phyloP scores from a whole-genome alignment of 2,888 invertebrate genomes.

The Desoria tigrina region DNA sequence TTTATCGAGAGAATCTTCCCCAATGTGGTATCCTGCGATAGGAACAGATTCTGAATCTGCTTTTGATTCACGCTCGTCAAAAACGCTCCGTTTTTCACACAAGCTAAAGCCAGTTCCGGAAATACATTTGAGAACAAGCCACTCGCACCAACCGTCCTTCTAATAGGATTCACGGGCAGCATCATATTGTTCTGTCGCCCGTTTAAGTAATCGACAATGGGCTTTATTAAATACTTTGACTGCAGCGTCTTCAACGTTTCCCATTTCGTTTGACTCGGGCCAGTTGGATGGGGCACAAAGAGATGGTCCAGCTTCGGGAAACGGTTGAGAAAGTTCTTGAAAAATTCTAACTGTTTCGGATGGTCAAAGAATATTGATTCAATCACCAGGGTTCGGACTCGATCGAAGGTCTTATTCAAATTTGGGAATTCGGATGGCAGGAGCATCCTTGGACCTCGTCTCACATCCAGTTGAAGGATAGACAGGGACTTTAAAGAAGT shows the following conservation, averaged over 20 bases:
- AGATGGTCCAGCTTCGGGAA: slow-evolving; percentile 12
- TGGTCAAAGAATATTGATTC: slow-evolving; percentile 8
- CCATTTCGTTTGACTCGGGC: background rate
- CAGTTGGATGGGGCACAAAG: slow-evolving; percentile 5
- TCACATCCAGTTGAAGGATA: slow-evolving; percentile 17
- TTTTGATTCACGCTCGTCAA: slow-evolving; percentile 12
- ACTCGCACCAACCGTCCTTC: slow-evolving; percentile 9
- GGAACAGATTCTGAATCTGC: slow-evolving; percentile 14
- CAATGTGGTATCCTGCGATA: slow-evolving; percentile 8
- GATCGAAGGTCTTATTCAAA: slow-evolving; percentile 4
- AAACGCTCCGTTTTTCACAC: slow-evolving; percentile 17
- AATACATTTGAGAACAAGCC: slow-evolving; percentile 15
- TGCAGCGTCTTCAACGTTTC: slow-evolving; percentile 12
- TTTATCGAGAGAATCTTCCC: slow-evolving; percentile 10
- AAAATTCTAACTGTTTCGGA: slow-evolving; percentile 9
- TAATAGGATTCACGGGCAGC: slow-evolving; percentile 16
- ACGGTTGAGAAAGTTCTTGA: slow-evolving; percentile 17
- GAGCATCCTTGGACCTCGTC: slow-evolving; percentile 3
- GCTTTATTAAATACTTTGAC: slow-evolving; percentile 17
- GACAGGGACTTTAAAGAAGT: slow-evolving; percentile 10
- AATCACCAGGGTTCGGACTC: background rate
- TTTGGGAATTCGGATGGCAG: slow-evolving; percentile 19
- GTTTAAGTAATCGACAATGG: slow-evolving; percentile 14
- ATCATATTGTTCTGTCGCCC: slow-evolving; percentile 13
- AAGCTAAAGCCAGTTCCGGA: slow-evolving; percentile 13